These are phyloP conservation scores for Brachypalpus laphriformis DNA, from an alignment of 2,888 invertebrate species.

Conservation along the genomic window DNA sequence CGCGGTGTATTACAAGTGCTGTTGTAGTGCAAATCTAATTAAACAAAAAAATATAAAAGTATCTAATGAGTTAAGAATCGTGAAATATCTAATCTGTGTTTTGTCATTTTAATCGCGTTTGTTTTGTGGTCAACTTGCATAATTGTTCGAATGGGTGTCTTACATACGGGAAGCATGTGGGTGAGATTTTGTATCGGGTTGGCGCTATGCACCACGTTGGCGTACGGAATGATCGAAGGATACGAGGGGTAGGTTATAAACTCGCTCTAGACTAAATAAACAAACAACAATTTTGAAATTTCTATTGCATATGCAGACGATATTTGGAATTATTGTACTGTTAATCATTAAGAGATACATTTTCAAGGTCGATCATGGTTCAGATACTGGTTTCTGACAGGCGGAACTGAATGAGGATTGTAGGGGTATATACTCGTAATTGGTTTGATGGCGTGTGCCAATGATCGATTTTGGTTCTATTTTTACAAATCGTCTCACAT, in stretches of 20 bases:
- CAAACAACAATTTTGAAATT: no score
- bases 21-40: neutral
- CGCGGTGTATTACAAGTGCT: constrained; percentile 25
- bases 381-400: constrained; percentile 17
- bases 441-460: constrained; percentile 7
- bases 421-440: no score
- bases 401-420: constrained; percentile 23
- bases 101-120: constrained; percentile 34
- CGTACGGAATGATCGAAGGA: constrained; percentile 60
- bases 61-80: constrained; percentile 41
- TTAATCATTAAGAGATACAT: neutral
- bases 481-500: constrained; percentile 1
- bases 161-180: constrained; percentile 47
- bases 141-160: constrained; percentile 21
- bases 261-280: neutral
- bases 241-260: constrained; percentile 72
- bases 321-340: neutral
- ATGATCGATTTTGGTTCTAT: neutral
- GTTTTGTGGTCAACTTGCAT: constrained; percentile 33
- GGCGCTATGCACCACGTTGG: constrained; percentile 52
- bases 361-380: constrained; percentile 10
- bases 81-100: constrained; percentile 28
- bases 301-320: no score
- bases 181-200: constrained; percentile 49
- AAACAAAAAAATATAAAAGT: constrained; percentile 7